Percentiles rank a stretch among this genome's conserved stretches.
These are phyloP conservation scores for Limnephilus lunatus DNA, from an alignment of 2,888 invertebrate genomes.

Conservation along the genomic window DNA sequence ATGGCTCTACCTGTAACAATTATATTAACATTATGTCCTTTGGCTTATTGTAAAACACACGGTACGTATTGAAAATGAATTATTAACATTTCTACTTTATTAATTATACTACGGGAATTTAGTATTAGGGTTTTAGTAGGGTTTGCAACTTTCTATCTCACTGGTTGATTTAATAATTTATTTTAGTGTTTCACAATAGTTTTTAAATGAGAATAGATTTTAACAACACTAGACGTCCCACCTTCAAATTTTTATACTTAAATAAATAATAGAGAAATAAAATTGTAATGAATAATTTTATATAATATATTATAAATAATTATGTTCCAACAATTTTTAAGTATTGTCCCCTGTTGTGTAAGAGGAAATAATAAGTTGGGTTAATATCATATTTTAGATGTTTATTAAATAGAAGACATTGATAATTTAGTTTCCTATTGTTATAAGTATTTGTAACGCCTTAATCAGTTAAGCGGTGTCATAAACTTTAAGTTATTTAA, in stretches of 20 bases:
- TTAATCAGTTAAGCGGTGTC: conserved; percentile 22
- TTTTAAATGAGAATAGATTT: not conserved
- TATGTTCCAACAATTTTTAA: not conserved
- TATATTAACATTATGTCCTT: not conserved
- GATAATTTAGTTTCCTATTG: conserved; percentile 3
- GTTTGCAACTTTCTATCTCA: conserved; percentile 8
- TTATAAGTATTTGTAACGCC: not conserved
- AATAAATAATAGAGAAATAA: not conserved
- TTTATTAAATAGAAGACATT: not conserved
- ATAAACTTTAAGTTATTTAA: conserved; percentile 27
- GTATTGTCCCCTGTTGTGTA: not conserved
- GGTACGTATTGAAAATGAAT: not conserved
- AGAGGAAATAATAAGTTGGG: not conserved
- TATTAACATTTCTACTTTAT: not conserved
- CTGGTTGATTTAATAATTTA: not conserved
- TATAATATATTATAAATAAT: not conserved
- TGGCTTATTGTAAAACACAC: not conserved
- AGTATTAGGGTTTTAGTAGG: not conserved
- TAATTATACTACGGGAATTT: not conserved
- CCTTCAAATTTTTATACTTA: conserved; percentile 9
- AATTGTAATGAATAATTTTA: not conserved
- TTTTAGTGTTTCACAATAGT: not conserved
- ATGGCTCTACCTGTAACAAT: not conserved
- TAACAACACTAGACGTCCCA: not conserved
- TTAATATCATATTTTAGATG: not conserved